These are phyloP conservation scores for Stegodyphus dumicola DNA, from an alignment of 1,140 invertebrate species.

Conservation along the genomic window DNA sequence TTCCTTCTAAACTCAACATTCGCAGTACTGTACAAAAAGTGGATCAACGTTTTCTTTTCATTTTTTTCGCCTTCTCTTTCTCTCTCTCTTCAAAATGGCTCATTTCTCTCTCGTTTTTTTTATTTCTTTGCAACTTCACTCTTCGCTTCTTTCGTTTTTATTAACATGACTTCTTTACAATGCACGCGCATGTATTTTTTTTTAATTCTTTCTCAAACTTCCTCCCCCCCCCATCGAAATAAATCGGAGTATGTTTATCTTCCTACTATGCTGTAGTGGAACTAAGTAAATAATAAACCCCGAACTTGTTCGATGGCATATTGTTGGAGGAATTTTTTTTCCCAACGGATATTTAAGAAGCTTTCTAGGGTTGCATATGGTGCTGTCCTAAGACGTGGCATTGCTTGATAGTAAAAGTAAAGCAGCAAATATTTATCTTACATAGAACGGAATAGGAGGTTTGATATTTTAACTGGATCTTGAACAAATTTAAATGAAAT, in stretches of 20 bases:
- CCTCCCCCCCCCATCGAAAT: no score
- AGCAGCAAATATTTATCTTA: no score
- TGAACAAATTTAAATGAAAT: no score
- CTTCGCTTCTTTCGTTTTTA: constrained; percentile 16
- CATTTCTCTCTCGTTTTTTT: background rate
- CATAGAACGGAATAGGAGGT: no score
- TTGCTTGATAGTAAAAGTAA: no score
- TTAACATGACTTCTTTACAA: constrained; percentile 44
- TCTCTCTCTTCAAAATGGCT: background rate
- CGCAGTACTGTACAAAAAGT: constrained; percentile 23
- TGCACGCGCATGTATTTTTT: background rate
- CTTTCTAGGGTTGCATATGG: no score
- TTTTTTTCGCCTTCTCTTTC: constrained; percentile 2
- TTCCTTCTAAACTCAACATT: background rate
- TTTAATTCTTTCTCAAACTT: no score
- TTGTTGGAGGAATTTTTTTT: no score
- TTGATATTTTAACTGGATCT: no score
- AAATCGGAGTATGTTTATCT: constrained; percentile 13
- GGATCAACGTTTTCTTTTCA: constrained; percentile 32
- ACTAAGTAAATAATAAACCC: constrained; percentile 15
- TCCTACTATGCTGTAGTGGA: constrained; percentile 15
- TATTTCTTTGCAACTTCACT: background rate
- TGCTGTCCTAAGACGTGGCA: no score
- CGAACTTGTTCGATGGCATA: background rate
- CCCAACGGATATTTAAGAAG: no score